Base-by-base conservation (phyloP, 2,888 invertebrate genomes). In the Pogonocherus hispidulus region DNA sequence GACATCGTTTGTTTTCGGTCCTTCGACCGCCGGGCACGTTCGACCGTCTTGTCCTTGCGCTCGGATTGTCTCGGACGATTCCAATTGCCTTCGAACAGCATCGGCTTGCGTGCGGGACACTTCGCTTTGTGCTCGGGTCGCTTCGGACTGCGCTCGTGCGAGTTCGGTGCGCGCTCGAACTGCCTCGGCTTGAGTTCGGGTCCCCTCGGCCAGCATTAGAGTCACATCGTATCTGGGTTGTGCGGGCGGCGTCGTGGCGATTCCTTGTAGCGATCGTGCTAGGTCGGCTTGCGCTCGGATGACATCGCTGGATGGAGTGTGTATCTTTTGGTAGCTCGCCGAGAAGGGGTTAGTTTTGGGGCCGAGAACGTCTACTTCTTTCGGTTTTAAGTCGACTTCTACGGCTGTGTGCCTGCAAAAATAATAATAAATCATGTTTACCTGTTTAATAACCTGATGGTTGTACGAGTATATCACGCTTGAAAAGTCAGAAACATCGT, bases 391-490 rank as follows among this genome's bases (percentile, higher is more conserved):
- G 56, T 87, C 87, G 72, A 87, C 86, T 76, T 87, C 87, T 66
- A 87, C 83, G 19, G 87, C 87, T 46, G 83, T 79, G 80, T 86
- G 86, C 76, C 88, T 87, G 82, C 1, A 83, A 84, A 67, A 64
- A 47, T 44, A 49, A 51, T 27, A 5, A 27, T 27, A 27, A 27
- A n/a, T n/a, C n/a, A n/a, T n/a, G n/a, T n/a, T n/a, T n/a, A n/a
- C n/a, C n/a, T n/a, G n/a, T n/a, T n/a, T n/a, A n/a, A n/a, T n/a
- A n/a, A n/a, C n/a, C n/a, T n/a, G n/a, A n/a, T n/a, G n/a, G n/a
- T n/a, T n/a, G n/a, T n/a, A n/a, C n/a, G n/a, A n/a, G n/a, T n/a
- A n/a, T n/a, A n/a, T n/a, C n/a, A n/a, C n/a, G n/a, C n/a, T n/a
- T n/a, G n/a, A n/a, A n/a, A n/a, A n/a, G n/a, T n/a, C n/a, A n/a